These are phyloP conservation scores for Acronicta psi DNA, from an alignment of 2,888 invertebrate species.

Conservation along the genomic window DNA sequence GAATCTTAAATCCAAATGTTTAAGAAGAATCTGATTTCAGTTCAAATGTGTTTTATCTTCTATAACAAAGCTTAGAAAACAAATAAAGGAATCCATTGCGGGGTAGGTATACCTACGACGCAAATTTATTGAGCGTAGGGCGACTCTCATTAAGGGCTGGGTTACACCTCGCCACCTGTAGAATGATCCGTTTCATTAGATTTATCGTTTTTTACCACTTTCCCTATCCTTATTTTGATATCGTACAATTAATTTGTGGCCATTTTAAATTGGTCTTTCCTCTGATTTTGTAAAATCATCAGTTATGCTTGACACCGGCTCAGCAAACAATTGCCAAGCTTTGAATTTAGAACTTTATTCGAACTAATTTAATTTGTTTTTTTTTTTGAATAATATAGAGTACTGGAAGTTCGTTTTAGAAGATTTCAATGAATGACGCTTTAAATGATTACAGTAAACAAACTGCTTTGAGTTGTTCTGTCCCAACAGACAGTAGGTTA, in stretches of 20 bases:
- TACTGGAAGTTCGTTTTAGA: no score
- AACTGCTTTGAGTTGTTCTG: no score
- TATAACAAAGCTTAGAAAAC: conserved; percentile 31
- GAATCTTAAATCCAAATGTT: no score
- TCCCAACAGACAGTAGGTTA: no score
- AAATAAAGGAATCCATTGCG: conserved; percentile 69
- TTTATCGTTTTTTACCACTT: conserved; percentile 69
- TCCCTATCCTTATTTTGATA: conserved; percentile 51
- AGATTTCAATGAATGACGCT: no score
- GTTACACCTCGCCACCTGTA: conserved; percentile 82
- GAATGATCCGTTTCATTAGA: conserved; percentile 73
- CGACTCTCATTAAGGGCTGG: conserved; percentile 77
- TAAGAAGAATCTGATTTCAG: neutral
- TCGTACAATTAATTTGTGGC: conserved; percentile 24
- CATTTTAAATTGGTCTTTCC: conserved; percentile 8
- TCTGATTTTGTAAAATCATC: neutral
- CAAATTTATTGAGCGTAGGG: conserved; percentile 82
- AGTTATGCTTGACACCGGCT: no score
- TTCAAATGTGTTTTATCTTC: conserved; percentile 8
- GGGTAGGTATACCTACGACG: conserved; percentile 67
- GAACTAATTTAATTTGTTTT: no score
- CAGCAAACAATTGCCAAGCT: no score
- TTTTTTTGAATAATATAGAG: no score
- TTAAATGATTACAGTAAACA: no score
- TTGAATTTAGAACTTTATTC: no score